Evolutionary conservation across 2,797 vertebrate genomes (phyloP).

Genomic region (Moxostoma hubbsi): DNA sequence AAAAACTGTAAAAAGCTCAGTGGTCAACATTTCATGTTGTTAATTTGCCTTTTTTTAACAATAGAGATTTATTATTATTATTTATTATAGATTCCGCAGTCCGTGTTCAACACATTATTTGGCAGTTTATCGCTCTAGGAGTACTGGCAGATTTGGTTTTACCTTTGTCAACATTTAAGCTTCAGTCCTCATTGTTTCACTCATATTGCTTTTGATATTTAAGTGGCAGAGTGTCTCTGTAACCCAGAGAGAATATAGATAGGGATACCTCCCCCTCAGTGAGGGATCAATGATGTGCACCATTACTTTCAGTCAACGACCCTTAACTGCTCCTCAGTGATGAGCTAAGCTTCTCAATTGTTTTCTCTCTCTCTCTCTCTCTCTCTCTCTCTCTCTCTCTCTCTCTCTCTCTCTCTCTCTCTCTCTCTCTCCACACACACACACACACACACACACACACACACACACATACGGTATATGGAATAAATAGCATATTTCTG

Average conservation of each 20-base stretch:
- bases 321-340: constrained; percentile 61
- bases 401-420: neutral
- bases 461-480: neutral
- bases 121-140: neutral
- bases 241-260: constrained; percentile 52
- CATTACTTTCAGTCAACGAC: constrained; percentile 67
- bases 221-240: constrained; percentile 47
- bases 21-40: too few relatives aligned
- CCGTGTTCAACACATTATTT: neutral
- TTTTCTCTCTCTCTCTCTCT: constrained; percentile 34
- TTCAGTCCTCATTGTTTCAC: constrained; percentile 41
- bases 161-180: constrained; percentile 33
- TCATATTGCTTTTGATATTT: constrained; percentile 52
- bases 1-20: too few relatives aligned
- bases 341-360: constrained; percentile 62
- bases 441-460: neutral
- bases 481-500: neutral
- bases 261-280: constrained; percentile 54
- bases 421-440: too few relatives aligned
- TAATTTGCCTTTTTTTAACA: too few relatives aligned
- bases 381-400: constrained; percentile 57
- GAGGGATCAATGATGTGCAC: constrained; percentile 66
- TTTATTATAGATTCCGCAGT: neutral
- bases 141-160: neutral
- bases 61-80: neutral